A percentile compares a stretch with the other conserved stretches of the same genome.
phyloP scores from a whole-genome alignment of 2,888 invertebrate genomes.

The Cybosia mesomella region DNA sequence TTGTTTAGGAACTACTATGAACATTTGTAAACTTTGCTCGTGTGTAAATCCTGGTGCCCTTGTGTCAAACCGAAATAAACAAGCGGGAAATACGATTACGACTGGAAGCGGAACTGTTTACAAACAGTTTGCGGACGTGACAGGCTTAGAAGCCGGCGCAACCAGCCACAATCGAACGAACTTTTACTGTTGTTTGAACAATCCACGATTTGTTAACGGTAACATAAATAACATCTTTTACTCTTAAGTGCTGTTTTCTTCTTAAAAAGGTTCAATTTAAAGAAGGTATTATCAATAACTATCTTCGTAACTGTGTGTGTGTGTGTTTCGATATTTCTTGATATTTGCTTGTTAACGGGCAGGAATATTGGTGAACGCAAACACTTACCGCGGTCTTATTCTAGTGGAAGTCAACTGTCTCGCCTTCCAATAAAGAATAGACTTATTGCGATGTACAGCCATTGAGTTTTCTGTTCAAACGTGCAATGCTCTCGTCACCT shows the following conservation, averaged over 20 bases:
- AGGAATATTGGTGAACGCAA: conserved; percentile 74
- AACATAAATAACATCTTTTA: conserved; percentile 59
- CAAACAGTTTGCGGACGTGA: conserved; percentile 72
- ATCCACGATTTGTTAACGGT: conserved; percentile 59
- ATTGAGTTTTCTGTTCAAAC: conserved; percentile 82
- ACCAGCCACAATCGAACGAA: conserved; percentile 56
- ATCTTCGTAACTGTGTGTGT: conserved; percentile 39
- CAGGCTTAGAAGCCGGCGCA: conserved; percentile 48
- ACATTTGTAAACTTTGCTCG: conserved; percentile 58
- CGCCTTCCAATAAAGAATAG: conserved; percentile 83
- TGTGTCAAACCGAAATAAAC: conserved; percentile 76
- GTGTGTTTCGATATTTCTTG: conserved; percentile 63
- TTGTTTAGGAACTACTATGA: conserved; percentile 57
- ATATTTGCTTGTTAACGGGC: conserved; percentile 72
- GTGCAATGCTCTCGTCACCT: conserved; percentile 59
- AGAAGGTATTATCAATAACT: conserved; percentile 45
- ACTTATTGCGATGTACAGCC: conserved; percentile 79
- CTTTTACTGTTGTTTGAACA: conserved; percentile 60
- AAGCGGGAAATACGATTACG: conserved; percentile 75
- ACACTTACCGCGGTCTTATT: conserved; percentile 74
- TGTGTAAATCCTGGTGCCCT: conserved; percentile 61
- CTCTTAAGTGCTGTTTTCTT: conserved; percentile 12
- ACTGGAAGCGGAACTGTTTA: conserved; percentile 74
- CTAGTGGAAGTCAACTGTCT: conserved; percentile 78
- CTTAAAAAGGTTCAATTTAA: conserved; percentile 38